Evolutionary conservation across 35 echinoderm and acorn worm genomes (phyloP), one percentile per base, ranked within the genome.

Genomic region (Nesometra sesokonis): DNA sequence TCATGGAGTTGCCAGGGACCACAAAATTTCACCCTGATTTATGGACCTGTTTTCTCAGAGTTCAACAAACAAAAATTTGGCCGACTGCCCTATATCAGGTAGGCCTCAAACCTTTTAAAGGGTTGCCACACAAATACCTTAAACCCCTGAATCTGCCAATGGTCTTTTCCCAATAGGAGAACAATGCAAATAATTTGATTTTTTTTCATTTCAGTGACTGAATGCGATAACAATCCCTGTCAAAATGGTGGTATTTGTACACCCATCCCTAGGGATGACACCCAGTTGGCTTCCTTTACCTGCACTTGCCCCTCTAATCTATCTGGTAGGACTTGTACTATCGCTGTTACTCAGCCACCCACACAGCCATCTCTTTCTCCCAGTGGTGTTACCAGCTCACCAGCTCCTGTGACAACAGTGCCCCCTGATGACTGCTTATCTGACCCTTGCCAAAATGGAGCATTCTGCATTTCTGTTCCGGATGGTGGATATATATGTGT

Each of bases 171-270:
- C 9, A 5, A 78, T 78, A 78, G 3, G 32, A 21, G 23, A 9
- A 29, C 77, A 78, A 78, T 78, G 77, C 77, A 8, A 8, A 32
- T 30, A 8, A 78, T 30, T 78, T 78, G 77, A 8, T 8, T 80
- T 23, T 35, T 34, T 30, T 80, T 80, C 3, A 17, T 80, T 39
- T 4, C 32, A 83, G 81, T 35, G 33, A 83, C 34, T 83, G 34
- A 34, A 1, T 83, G 81, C 23, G 36, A 39, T 83, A 15, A 17
- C 30, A 39, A 39, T n/a, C 81, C 81, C 8, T 83, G 81, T 23
- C 29, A 37, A n/a, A 83, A 83, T 83, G 81, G 81, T 5, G 81
- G 81, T 13, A 83, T 37, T 38, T 83, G 81, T 30, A 83, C 81
- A 30, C 34, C 34, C 15, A 27, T 11, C 15, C 35, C 35, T 17